A percentile compares a stretch with the other conserved stretches of the same genome.
Evolutionary conservation across 2,113 vertebrate species (phyloP).

Genomic region (Peromyscus polionotus): DNA sequence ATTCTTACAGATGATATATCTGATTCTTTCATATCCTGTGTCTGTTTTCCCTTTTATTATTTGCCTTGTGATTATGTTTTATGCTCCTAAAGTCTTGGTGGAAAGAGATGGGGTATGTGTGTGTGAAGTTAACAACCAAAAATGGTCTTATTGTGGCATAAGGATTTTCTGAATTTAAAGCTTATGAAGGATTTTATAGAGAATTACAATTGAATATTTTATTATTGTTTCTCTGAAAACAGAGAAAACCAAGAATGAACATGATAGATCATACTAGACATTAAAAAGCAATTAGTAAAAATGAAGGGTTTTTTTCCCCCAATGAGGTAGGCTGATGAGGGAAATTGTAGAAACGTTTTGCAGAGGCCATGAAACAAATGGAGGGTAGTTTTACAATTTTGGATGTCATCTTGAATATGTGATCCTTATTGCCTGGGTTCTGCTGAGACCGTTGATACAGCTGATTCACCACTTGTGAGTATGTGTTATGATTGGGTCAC

Average conservation of each 20-base stretch:
- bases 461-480: neutral
- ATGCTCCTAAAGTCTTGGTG: neutral
- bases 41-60: conserved; percentile 39
- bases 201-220: neutral
- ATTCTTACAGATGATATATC: neutral
- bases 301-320: neutral
- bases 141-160: neutral
- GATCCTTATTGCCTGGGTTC: neutral
- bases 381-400: neutral
- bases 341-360: neutral
- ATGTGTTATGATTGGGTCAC: neutral
- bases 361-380: neutral
- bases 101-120: neutral
- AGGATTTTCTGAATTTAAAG: conserved; percentile 54
- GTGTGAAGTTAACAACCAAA: conserved; percentile 43
- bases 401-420: neutral
- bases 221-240: conserved; percentile 1
- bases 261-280: neutral
- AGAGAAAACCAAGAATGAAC: conserved; percentile 24
- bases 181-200: neutral
- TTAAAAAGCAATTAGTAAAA: conserved; percentile 50
- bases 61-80: conserved; percentile 26
- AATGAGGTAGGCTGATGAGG: neutral
- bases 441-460: neutral
- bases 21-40: conserved; percentile 20